phyloP scores from a whole-genome alignment of 2,113 vertebrate species.

The Micronisus gabar region DNA sequence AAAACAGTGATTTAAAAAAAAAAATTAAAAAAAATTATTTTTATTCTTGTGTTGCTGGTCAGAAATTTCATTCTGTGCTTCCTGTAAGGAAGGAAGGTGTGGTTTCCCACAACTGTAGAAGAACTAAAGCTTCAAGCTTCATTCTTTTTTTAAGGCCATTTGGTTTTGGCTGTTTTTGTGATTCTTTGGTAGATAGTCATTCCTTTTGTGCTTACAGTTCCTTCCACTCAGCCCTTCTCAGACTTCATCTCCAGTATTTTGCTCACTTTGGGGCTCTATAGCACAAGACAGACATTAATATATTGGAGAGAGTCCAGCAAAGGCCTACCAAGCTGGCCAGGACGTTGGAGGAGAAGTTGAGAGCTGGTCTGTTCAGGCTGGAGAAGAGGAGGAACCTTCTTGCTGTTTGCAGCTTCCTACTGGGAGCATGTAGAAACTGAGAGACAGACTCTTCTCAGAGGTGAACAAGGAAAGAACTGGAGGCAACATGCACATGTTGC shows the following conservation, averaged over 20 bases:
- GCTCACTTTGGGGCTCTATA: neutral
- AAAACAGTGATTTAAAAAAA: neutral
- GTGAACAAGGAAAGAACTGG: neutral
- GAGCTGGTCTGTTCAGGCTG: neutral
- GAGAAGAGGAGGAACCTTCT: neutral
- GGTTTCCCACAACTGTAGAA: neutral
- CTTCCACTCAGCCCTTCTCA: neutral
- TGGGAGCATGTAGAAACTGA: neutral
- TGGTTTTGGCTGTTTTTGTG: rapidly evolving
- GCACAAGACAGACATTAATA: neutral
- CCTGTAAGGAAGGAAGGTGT: neutral
- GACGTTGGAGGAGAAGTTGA: neutral
- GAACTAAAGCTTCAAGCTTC: neutral
- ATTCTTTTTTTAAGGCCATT: rapidly evolving
- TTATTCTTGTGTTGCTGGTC: neutral
- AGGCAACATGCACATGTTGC: neutral
- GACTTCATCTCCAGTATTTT: neutral
- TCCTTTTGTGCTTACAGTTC: neutral
- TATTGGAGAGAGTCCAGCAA: neutral
- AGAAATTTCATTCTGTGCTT: neutral
- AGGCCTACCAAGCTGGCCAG: neutral
- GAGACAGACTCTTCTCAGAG: neutral
- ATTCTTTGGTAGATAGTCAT: neutral
- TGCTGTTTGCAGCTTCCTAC: neutral
- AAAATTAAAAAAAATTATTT: neutral